These are phyloP conservation scores for Achatina immaculata DNA, from an alignment of 1,140 invertebrate species.

Conservation along the genomic window DNA sequence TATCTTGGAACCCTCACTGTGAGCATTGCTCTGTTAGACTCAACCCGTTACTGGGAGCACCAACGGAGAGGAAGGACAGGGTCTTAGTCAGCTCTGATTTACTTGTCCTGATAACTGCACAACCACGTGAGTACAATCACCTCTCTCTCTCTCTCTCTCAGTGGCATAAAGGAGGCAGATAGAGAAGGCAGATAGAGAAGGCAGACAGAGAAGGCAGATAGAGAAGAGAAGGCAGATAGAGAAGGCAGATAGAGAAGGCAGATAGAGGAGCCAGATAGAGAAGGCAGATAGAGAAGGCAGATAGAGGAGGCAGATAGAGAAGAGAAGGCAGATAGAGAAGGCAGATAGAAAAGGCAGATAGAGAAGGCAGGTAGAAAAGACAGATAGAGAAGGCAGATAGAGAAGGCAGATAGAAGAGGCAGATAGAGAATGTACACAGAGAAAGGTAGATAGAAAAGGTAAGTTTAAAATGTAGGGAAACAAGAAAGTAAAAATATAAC, in stretches of 20 bases:
- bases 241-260: not conserved
- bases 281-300: not conserved
- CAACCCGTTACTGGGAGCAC: no score
- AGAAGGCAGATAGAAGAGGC: constrained; percentile 8
- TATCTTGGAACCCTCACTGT: no score
- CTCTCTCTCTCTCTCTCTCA: no score
- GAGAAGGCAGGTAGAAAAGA: constrained; percentile 17
- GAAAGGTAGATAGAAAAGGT: constrained; percentile 2
- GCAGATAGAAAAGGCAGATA: not conserved
- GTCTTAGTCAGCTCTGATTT: no score
- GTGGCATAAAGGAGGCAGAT: no score
- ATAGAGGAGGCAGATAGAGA: not conserved
- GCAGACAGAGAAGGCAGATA: not conserved
- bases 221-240: not conserved
- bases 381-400: constrained; percentile 1
- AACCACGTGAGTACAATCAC: no score
- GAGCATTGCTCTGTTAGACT: no score
- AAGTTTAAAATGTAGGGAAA: not conserved
- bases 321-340: not conserved
- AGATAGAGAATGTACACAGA: constrained; percentile 24
- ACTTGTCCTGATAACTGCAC: no score
- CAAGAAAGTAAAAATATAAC: not conserved
- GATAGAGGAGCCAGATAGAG: not conserved
- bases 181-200: not conserved
- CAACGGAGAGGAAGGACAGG: no score